phyloP scores from a whole-genome alignment of 2,888 invertebrate species.

The Zygaena filipendulae region DNA sequence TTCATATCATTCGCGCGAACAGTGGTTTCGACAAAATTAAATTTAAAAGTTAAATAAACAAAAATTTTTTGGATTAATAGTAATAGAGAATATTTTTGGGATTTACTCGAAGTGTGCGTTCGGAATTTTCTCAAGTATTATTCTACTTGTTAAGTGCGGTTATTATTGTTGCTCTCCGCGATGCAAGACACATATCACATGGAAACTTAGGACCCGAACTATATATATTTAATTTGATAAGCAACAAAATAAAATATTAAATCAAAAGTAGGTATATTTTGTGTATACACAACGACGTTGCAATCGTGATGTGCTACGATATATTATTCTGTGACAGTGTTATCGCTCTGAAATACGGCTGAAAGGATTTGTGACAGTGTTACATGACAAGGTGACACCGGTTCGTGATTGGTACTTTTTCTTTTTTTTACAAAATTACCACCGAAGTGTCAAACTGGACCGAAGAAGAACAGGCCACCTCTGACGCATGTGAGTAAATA shows the following conservation, averaged over 20 bases:
- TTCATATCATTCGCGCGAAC: slow-evolving; percentile 57
- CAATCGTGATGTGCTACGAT: slow-evolving; percentile 48
- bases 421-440: slow-evolving; percentile 60
- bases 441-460: slow-evolving; percentile 67
- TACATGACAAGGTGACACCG: slow-evolving; percentile 48
- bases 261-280: slow-evolving; percentile 39
- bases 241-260: slow-evolving; percentile 24
- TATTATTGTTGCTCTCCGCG: slow-evolving; percentile 30
- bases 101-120: too few relatives aligned
- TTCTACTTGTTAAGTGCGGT: slow-evolving; percentile 27
- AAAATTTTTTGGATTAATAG: too few relatives aligned
- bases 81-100: slow-evolving; percentile 35
- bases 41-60: slow-evolving; percentile 20
- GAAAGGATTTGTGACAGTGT: slow-evolving; percentile 40
- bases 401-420: slow-evolving; percentile 46
- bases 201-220: slow-evolving; percentile 64
- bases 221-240: slow-evolving; percentile 41
- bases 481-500: slow-evolving; percentile 62
- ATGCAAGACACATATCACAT: slow-evolving; percentile 60
- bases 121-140: slow-evolving; percentile 36
- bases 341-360: slow-evolving; percentile 40
- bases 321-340: slow-evolving; percentile 50
- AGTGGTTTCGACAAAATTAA: slow-evolving; percentile 23
- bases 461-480: slow-evolving; percentile 62
- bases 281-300: slow-evolving; percentile 46